Evolutionary conservation across 1,140 invertebrate genomes (phyloP).

Genomic region (Anadara kagoshimensis): DNA sequence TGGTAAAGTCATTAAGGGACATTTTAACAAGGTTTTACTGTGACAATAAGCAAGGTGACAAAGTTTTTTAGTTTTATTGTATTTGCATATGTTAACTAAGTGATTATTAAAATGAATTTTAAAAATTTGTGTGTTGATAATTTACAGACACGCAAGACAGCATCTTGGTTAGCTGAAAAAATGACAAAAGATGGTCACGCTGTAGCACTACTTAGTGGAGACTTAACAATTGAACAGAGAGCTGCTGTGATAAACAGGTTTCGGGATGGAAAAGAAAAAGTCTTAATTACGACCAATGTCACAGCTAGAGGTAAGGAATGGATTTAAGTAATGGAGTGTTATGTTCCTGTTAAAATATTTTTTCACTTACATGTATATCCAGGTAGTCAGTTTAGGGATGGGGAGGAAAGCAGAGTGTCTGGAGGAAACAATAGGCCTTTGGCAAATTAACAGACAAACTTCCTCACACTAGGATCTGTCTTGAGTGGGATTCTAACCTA

Average conservation of each 20-base stretch:
- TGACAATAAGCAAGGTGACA: too few relatives aligned
- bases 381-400: too few relatives aligned
- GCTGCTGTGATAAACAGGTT: conserved; percentile 95
- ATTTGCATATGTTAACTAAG: not conserved
- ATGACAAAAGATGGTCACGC: conserved; percentile 94
- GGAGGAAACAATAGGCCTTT: too few relatives aligned
- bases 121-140: not conserved
- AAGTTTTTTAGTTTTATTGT: too few relatives aligned
- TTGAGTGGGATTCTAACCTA: too few relatives aligned
- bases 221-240: conserved; percentile 93
- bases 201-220: conserved; percentile 91
- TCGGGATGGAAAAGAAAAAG: conserved; percentile 91
- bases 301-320: conserved; percentile 83
- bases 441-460: too few relatives aligned
- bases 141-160: conserved; percentile 87
- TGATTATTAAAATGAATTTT: not conserved
- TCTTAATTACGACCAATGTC: conserved; percentile 99
- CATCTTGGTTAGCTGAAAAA: conserved; percentile 90
- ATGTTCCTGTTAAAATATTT: too few relatives aligned
- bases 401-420: too few relatives aligned
- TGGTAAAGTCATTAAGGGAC: too few relatives aligned
- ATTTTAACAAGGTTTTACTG: too few relatives aligned
- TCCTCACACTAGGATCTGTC: too few relatives aligned
- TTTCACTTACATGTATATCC: too few relatives aligned
- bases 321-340: not conserved